Conservation (phyloP, 92 coral and sea anemone species). For the Porites lobata region DNA sequence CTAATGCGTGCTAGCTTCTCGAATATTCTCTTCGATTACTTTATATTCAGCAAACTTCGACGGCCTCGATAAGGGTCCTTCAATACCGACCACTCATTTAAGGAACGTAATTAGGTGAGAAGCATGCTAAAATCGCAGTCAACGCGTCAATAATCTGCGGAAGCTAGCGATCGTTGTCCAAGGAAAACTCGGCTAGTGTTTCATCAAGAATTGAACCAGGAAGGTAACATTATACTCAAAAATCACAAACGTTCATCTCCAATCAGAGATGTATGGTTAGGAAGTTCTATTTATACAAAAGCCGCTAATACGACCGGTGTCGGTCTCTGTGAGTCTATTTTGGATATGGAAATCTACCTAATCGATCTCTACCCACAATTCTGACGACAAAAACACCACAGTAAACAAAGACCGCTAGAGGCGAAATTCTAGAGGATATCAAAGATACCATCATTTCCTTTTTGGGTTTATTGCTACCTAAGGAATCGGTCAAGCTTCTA, state of each 20-base stretch:
- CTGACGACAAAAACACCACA: slow-evolving; percentile 52
- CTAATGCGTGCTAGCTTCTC: neutral
- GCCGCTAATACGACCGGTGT: neutral
- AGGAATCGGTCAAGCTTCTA: neutral
- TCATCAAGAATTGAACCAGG: slow-evolving; percentile 24
- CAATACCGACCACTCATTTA: slow-evolving; percentile 30
- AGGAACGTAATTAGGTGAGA: slow-evolving; percentile 47
- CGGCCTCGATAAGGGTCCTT: neutral
- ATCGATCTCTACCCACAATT: slow-evolving; percentile 32
- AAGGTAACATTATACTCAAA: slow-evolving; percentile 38
- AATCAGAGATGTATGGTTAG: slow-evolving; percentile 1
- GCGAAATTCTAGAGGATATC: slow-evolving; percentile 16
- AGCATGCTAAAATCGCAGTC: slow-evolving; percentile 31
- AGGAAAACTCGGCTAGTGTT: slow-evolving; percentile 15
- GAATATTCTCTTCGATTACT: slow-evolving; percentile 1
- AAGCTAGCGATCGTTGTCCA: slow-evolving; percentile 6
- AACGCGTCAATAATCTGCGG: slow-evolving; percentile 34
- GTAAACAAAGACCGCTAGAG: slow-evolving; percentile 45
- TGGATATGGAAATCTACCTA: slow-evolving; percentile 35
- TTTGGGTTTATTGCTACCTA: neutral
- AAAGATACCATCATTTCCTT: slow-evolving; percentile 31
- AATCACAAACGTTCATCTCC: slow-evolving; percentile 27
- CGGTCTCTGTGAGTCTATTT: neutral
- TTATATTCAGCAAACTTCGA: neutral
- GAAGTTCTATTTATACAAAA: slow-evolving; percentile 2